phyloP scores from a whole-genome alignment of 1,140 invertebrate species.

The Frieseomelitta varia region DNA sequence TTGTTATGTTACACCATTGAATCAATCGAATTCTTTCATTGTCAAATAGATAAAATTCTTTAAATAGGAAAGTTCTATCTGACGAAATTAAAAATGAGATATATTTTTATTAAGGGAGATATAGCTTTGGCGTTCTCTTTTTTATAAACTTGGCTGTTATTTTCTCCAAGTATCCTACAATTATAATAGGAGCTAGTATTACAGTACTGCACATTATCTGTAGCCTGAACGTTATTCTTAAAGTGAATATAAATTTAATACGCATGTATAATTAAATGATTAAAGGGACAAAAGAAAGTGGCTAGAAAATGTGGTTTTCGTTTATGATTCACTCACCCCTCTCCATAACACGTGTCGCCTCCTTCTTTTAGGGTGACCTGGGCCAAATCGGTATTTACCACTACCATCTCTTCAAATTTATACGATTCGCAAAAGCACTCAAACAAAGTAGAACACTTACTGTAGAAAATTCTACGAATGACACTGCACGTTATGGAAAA shows the following conservation, averaged over 20 bases:
- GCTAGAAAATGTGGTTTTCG: slow-evolving; percentile 50
- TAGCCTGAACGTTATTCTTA: slow-evolving; percentile 63
- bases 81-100: background rate
- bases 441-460: background rate
- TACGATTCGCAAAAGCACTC: too few species aligned
- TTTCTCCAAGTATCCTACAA: background rate
- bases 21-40: background rate
- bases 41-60: too few species aligned
- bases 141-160: background rate
- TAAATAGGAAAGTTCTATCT: background rate
- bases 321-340: slow-evolving; percentile 4
- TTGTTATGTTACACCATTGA: background rate
- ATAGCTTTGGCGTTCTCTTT: background rate
- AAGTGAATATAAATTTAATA: slow-evolving; percentile 73
- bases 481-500: background rate
- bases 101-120: background rate
- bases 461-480: background rate
- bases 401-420: background rate
- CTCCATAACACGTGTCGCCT: too few species aligned
- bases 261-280: slow-evolving; percentile 59
- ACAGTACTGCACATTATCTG: slow-evolving; percentile 15
- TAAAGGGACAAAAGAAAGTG: slow-evolving; percentile 67
- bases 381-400: background rate
- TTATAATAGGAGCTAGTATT: slow-evolving; percentile 23
- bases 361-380: too few species aligned